Evolutionary conservation across 1,140 invertebrate species (phyloP), one percentile per base, ranked within the genome.

Genomic region (Parapsyche elsis): DNA sequence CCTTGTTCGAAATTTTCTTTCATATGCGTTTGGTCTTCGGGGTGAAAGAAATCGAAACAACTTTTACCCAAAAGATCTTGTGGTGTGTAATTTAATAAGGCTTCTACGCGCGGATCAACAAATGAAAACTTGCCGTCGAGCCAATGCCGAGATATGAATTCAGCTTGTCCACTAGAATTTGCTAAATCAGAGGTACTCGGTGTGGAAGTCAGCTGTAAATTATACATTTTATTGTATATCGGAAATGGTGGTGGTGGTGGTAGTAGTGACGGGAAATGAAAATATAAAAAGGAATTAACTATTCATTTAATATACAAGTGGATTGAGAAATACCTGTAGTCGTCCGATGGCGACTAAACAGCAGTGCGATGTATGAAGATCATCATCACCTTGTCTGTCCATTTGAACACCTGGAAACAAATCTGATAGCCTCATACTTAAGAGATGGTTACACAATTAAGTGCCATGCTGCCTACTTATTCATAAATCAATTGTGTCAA

Each of bases 71-170:
- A 90, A 80, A 99, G 90, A 87, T 99, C 98, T 21, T 96, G 94
- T 7, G 98, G 97, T 53, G 95, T 93, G 87, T 99, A 98, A 12
- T 97, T 97, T 38, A 99, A 90, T 79, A 99, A 92, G 77, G 93
- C 92, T 79, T 96, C 93, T 16, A 98, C 97, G 84, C 97, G 93
- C 88, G 99, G 98, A 88, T 99, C 98, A 21, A 99, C 96, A 90
- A 99, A 99, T n/a, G 97, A 96, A 87, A 99, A 98, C 87, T 98
- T 98, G 24, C 98, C 97, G 85, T 99, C 97, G 74, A 95, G 92
- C 23, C 95, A 94, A 88, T 99, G 97, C 67, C 98, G 93, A 26
- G 97, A 97, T 80, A 98, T 97, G 86, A 99, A 99, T 90, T 99
- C 97, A 86, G 90, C 88, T 83, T 95, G 93, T 84, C 94, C 95